Percentiles rank a stretch among this genome's conserved stretches.
phyloP scores from a whole-genome alignment of 2,797 vertebrate genomes.

The Hypotaenidia okinawae region DNA sequence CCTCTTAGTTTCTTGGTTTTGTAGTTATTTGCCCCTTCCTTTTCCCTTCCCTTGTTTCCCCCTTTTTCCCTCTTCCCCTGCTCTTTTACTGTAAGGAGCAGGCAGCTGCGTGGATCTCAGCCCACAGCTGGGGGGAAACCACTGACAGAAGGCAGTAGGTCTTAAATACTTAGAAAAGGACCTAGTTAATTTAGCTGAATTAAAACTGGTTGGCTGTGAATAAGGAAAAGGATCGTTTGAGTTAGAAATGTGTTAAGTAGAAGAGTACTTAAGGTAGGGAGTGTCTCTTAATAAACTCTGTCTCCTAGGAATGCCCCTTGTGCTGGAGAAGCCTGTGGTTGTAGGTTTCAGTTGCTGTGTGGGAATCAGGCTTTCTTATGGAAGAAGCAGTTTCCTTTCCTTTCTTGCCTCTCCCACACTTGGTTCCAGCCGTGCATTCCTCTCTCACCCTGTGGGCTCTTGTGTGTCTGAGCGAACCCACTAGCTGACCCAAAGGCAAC shows the following conservation, averaged over 20 bases:
- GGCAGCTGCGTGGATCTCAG: too few relatives aligned
- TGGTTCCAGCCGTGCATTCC: background rate
- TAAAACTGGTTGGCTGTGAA: background rate
- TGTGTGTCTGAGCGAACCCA: background rate
- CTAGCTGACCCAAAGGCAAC: background rate
- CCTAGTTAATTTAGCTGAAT: background rate
- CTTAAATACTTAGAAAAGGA: background rate
- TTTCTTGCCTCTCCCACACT: background rate
- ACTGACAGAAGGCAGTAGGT: background rate
- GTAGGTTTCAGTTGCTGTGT: background rate
- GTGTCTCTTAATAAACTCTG: background rate
- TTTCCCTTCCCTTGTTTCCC: too few relatives aligned
- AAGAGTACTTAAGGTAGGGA: background rate
- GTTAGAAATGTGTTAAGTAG: background rate
- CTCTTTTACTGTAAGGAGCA: too few relatives aligned
- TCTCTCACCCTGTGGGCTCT: background rate
- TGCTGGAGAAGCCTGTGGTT: background rate
- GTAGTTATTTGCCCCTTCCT: too few relatives aligned
- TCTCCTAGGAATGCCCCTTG: background rate
- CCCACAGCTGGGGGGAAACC: too few relatives aligned
- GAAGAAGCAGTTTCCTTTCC: background rate
- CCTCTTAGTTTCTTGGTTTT: too few relatives aligned
- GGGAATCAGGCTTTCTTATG: background rate
- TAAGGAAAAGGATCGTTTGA: background rate
- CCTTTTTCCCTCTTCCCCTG: too few relatives aligned